phyloP scores from a whole-genome alignment of 2,888 invertebrate species.

The Drosophila paucipuncta region DNA sequence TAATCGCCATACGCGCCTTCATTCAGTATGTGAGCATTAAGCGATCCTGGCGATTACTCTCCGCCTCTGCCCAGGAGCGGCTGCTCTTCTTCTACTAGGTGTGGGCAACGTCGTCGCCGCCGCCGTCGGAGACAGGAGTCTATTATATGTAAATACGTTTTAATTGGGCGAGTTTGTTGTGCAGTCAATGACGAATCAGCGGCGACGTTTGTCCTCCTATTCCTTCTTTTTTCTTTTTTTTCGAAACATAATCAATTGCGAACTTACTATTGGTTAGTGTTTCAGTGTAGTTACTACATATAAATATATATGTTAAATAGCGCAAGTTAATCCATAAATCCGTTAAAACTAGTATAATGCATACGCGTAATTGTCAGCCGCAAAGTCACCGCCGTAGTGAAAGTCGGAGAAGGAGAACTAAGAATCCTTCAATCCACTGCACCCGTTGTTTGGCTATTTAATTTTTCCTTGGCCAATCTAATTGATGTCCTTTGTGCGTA shows the following conservation, averaged over 20 bases:
- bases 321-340: slow-evolving; percentile 68
- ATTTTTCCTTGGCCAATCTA: slow-evolving; percentile 28
- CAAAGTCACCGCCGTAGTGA: slow-evolving; percentile 40
- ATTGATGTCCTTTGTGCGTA: slow-evolving; percentile 45
- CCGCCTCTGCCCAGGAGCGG: slow-evolving; percentile 94
- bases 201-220: slow-evolving; percentile 15
- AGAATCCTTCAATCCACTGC: slow-evolving; percentile 38
- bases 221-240: slow-evolving; percentile 15
- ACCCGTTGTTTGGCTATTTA: slow-evolving; percentile 42
- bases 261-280: slow-evolving; percentile 68
- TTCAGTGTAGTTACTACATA: slow-evolving; percentile 64
- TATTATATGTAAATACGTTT: slow-evolving; percentile 60
- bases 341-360: slow-evolving; percentile 53
- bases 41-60: slow-evolving; percentile 94
- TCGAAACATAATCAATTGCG: slow-evolving; percentile 36
- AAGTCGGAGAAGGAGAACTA: slow-evolving; percentile 11
- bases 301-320: slow-evolving; percentile 63
- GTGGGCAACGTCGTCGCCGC: slow-evolving; percentile 41
- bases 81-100: slow-evolving; percentile 93
- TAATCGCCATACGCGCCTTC: slow-evolving; percentile 94
- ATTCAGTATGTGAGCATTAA: slow-evolving; percentile 96
- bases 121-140: slow-evolving; percentile 26
- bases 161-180: slow-evolving; percentile 47
- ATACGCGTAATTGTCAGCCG: slow-evolving; percentile 39
- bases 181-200: slow-evolving; percentile 25